These are phyloP conservation scores for Cottus gobio DNA, from an alignment of 2,113 vertebrate species.

Conservation along the genomic window DNA sequence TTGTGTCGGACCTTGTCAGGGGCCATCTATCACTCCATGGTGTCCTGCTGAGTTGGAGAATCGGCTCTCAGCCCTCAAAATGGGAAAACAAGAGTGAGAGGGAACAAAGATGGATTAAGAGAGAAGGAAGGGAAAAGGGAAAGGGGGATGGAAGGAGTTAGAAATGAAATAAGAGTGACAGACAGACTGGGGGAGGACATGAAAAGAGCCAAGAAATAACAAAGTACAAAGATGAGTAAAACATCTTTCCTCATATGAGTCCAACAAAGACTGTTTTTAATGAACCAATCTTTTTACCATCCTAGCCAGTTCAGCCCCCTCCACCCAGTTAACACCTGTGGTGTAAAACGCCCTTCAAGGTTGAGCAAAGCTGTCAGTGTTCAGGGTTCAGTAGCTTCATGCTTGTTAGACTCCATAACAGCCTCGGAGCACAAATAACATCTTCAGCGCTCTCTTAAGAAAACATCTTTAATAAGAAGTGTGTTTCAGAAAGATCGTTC, in stretches of 20 bases:
- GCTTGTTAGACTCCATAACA: slow-evolving; percentile 34
- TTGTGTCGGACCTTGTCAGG: slow-evolving; percentile 79
- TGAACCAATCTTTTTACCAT: slow-evolving; percentile 15
- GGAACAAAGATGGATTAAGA: slow-evolving; percentile 52
- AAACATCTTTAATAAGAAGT: slow-evolving; percentile 42
- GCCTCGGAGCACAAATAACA: slow-evolving; percentile 50
- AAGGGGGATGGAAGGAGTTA: slow-evolving; percentile 29
- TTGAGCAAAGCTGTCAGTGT: slow-evolving; percentile 32
- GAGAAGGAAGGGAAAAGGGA: slow-evolving; percentile 34
- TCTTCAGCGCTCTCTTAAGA: slow-evolving; percentile 19
- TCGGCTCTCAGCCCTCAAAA: slow-evolving; percentile 62
- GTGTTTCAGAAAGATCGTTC: slow-evolving; percentile 37
- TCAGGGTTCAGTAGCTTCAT: slow-evolving; percentile 48
- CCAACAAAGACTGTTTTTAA: slow-evolving; percentile 12
- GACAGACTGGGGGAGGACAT: background rate
- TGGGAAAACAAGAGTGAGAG: slow-evolving; percentile 70
- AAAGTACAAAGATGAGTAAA: slow-evolving; percentile 36
- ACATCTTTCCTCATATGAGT: slow-evolving; percentile 17
- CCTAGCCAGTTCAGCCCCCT: slow-evolving; percentile 5
- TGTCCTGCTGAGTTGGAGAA: slow-evolving; percentile 76
- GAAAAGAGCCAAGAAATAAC: slow-evolving; percentile 16
- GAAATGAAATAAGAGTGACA: slow-evolving; percentile 39
- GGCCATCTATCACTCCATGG: slow-evolving; percentile 78
- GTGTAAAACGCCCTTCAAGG: slow-evolving; percentile 45
- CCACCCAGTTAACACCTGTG: slow-evolving; percentile 36